These are phyloP conservation scores for Centruroides sculpturatus DNA, from an alignment of 1,140 invertebrate species.

Conservation along the genomic window DNA sequence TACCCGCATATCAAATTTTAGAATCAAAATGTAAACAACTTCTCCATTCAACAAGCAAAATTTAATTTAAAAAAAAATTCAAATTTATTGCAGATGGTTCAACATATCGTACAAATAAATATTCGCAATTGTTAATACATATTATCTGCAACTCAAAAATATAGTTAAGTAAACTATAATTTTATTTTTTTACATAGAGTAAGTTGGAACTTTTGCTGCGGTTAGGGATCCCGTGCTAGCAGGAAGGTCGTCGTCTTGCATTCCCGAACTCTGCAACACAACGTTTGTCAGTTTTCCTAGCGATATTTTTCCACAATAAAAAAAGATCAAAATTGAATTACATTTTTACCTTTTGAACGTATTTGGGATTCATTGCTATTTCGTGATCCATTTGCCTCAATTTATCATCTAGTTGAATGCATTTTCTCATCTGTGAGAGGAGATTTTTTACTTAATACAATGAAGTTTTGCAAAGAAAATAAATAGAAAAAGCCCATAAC, in stretches of 20 bases:
- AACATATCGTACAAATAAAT: too few species aligned
- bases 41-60: too few species aligned
- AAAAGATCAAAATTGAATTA: not conserved
- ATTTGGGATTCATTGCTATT: conserved; percentile 77
- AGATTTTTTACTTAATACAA: not conserved
- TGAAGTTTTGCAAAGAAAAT: not conserved
- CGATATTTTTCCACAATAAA: not conserved
- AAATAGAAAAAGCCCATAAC: conserved; percentile 22
- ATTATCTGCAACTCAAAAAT: too few species aligned
- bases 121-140: too few species aligned
- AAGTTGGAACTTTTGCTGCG: conserved; percentile 30
- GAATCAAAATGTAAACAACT: too few species aligned
- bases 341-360: conserved; percentile 44
- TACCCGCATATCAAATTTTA: too few species aligned
- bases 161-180: too few species aligned
- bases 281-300: too few species aligned
- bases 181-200: conserved; percentile 15
- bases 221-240: conserved; percentile 32
- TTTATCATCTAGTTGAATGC: conserved; percentile 70
- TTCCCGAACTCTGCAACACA: conserved; percentile 32
- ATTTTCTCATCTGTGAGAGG: conserved; percentile 54
- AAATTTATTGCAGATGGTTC: too few species aligned
- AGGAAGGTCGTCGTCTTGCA: conserved; percentile 43
- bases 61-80: too few species aligned
- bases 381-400: conserved; percentile 86